Evolutionary conservation across 1,140 invertebrate genomes (phyloP).

Genomic region (Drosophila kanapiae): DNA sequence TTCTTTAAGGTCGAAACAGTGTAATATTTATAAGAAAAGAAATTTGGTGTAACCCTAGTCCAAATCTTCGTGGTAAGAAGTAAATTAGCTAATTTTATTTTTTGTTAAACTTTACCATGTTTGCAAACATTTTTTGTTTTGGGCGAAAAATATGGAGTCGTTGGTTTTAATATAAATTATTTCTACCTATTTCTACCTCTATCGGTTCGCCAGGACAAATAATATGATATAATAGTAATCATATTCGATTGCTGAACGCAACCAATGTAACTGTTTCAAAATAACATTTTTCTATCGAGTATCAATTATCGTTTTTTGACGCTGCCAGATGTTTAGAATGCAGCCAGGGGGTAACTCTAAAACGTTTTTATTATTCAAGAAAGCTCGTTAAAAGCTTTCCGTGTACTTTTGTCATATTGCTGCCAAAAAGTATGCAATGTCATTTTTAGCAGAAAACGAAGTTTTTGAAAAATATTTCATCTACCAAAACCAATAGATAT

Average conservation of each 20-base stretch:
- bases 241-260: no score
- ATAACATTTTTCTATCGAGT: not conserved
- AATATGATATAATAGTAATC: no score
- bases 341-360: not conserved
- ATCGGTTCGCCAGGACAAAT: no score
- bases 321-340: not conserved
- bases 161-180: no score
- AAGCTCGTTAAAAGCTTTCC: constrained; percentile 9
- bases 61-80: not conserved
- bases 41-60: not conserved
- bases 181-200: no score
- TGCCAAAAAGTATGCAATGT: constrained; percentile 23
- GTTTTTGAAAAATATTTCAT: not conserved
- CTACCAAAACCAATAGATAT: not conserved
- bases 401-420: no score
- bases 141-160: no score
- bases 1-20: no score
- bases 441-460: constrained; percentile 10
- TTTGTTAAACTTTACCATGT: not conserved
- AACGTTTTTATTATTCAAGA: not conserved
- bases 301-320: not conserved
- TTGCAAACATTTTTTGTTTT: not conserved
- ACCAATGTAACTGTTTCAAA: not conserved
- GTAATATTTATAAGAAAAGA: not conserved
- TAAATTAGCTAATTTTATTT: not conserved